Percentiles rank a stretch among this genome's conserved stretches.
Evolutionary conservation across 2,797 vertebrate species (phyloP).

Genomic region (Neosilurus hyrtlii): DNA sequence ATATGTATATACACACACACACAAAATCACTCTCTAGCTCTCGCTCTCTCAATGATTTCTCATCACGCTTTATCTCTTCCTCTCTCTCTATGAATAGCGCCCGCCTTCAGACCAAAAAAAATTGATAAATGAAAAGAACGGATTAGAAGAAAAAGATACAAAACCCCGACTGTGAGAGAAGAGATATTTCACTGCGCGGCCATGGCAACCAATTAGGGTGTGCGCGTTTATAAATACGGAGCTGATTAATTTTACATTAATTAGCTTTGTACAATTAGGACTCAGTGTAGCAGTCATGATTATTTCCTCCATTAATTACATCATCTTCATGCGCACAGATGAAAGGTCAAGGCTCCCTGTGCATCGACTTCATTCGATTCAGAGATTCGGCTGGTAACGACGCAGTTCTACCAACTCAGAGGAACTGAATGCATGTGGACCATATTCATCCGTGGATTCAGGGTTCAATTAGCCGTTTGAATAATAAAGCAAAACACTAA

Average conservation of each 20-base stretch:
- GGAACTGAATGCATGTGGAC: not conserved
- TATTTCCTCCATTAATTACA: conserved; percentile 21
- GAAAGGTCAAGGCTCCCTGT: not conserved
- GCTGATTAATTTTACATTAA: conserved; percentile 11
- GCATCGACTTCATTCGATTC: not conserved
- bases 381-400: not conserved
- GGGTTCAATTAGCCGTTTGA: conserved; percentile 6
- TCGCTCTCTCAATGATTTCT: not conserved
- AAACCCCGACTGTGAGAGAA: conserved; percentile 15
- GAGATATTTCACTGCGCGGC: conserved; percentile 42
- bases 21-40: not conserved
- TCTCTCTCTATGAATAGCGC: conserved; percentile 4
- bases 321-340: not conserved
- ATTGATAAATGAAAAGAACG: conserved; percentile 17
- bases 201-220: conserved; percentile 44
- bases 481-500: conserved; percentile 1
- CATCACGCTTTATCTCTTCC: conserved; percentile 15
- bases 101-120: conserved; percentile 7
- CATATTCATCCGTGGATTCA: not conserved
- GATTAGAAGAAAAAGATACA: conserved; percentile 15
- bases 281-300: conserved; percentile 9
- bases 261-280: conserved; percentile 22
- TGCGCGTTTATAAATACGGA: conserved; percentile 30
- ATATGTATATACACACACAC: conserved; percentile 22
- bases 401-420: not conserved